Base-by-base conservation (phyloP, 2,888 invertebrate genomes). In the Trachelus iudaicus region DNA sequence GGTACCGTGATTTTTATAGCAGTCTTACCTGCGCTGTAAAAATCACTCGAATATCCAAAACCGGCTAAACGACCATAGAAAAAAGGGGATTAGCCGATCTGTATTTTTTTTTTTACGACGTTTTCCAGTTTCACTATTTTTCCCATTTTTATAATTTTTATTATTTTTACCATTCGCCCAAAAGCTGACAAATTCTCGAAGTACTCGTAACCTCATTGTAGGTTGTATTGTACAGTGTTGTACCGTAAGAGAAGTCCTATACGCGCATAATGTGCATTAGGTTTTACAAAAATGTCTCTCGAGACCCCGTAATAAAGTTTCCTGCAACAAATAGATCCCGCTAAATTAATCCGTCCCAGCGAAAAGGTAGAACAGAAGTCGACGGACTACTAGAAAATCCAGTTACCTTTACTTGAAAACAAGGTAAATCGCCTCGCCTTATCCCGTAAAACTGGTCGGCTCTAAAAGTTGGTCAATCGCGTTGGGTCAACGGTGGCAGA, bases 311-410 rank as follows among this genome's bases (percentile, higher is more conserved):
- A 56, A 56, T 56, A 56, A 56, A 56, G 1, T 56, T 56, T 23
- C 9, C 23, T 23, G 23, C 56, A 56, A 56, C 56, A 56, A 56
- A 56, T 23, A 15, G 56, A 56, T 79, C 75, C 69, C 73, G 74
- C 76, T 76, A 78, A 76, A 80, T 79, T 79, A 82, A 82, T 81
- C 78, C 81, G 79, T 76, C 78, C 75, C 68, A 80, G 75, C 56
- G 0, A 56, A 56, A 56, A 56, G 56, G 56, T 56, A 56, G 56
- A 56, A 23, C 56, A 56, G 56, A 56, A 56, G 56, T 56, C 56
- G 56, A 23, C 23, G 56, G 56, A 56, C 56, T 56, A 56, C 56
- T 56, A 56, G 56, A 23, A 56, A 56, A 56, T 56, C 56, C 56
- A 56, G 56, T 56, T 56, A 56, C 56, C 56, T 56, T 56, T 23